Evolutionary conservation across 2,113 vertebrate genomes (phyloP).

Genomic region (Nibea albiflora): DNA sequence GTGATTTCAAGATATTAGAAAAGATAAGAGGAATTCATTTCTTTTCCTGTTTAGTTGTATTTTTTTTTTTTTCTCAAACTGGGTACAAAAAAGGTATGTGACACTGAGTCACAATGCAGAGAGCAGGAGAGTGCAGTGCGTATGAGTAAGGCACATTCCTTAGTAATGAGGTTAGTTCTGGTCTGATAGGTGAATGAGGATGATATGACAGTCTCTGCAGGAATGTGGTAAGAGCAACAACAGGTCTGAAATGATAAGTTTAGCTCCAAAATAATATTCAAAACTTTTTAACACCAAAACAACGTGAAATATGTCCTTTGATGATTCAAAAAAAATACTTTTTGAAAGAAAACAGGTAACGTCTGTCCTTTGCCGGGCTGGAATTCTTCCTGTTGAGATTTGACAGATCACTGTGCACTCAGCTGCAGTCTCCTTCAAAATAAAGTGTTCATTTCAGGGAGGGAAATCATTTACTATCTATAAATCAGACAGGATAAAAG

Average conservation of each 20-base stretch:
- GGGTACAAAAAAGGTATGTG: slow-evolving; percentile 11
- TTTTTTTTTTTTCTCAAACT: neutral
- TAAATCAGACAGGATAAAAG: slow-evolving; percentile 63
- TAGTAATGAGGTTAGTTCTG: slow-evolving; percentile 74
- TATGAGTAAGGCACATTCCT: slow-evolving; percentile 64
- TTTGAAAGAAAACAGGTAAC: slow-evolving; percentile 15
- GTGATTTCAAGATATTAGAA: slow-evolving; percentile 31
- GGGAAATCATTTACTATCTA: slow-evolving; percentile 41
- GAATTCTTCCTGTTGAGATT: slow-evolving; percentile 32
- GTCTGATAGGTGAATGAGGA: slow-evolving; percentile 58
- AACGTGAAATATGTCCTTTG: neutral
- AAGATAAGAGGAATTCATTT: slow-evolving; percentile 37
- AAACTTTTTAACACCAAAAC: neutral
- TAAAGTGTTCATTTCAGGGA: slow-evolving; percentile 37
- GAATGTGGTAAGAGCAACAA: slow-evolving; percentile 13
- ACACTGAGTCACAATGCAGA: slow-evolving; percentile 19
- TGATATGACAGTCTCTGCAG: slow-evolving; percentile 27
- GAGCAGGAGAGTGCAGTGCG: slow-evolving; percentile 19
- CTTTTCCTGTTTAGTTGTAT: slow-evolving; percentile 27
- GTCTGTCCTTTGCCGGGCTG: slow-evolving; percentile 43
- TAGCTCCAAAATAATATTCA: slow-evolving; percentile 1
- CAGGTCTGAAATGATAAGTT: neutral
- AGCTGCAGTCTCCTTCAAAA: slow-evolving; percentile 35
- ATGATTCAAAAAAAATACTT: neutral
- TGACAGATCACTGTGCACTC: slow-evolving; percentile 49